Evolutionary conservation across 2,888 invertebrate species (phyloP).

Genomic region (Junonia oenone): DNA sequence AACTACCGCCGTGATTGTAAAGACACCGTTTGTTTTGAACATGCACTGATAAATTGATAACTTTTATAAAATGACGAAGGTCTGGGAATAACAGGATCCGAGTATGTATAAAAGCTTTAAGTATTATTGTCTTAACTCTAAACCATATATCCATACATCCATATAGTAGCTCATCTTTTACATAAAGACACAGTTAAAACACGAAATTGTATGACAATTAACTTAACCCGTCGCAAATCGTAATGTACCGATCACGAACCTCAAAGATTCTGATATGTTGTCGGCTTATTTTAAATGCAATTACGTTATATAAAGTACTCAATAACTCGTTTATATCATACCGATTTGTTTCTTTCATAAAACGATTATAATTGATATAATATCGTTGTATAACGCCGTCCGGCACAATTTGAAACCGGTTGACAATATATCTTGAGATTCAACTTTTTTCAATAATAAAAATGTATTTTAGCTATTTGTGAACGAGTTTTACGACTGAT

Average conservation of each 20-base stretch:
- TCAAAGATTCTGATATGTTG: background rate
- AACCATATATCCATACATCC: too few species aligned
- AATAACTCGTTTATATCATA: background rate
- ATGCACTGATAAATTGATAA: too few species aligned
- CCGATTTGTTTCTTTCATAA: background rate
- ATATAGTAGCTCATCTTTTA: too few species aligned
- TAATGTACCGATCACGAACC: background rate
- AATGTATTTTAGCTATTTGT: background rate
- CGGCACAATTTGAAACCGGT: constrained; percentile 4
- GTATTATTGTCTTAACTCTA: too few species aligned
- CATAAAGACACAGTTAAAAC: background rate
- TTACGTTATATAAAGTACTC: background rate
- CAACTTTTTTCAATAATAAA: background rate
- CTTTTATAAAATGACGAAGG: too few species aligned
- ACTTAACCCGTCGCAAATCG: background rate
- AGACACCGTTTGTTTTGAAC: too few species aligned
- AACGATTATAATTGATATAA: constrained; percentile 10
- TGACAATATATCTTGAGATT: constrained; percentile 1
- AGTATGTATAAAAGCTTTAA: too few species aligned
- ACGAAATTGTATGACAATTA: background rate
- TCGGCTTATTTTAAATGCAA: background rate
- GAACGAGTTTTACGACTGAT: background rate
- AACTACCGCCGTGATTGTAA: too few species aligned
- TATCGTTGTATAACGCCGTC: constrained; percentile 8
- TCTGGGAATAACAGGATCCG: too few species aligned